phyloP scores from a whole-genome alignment of 2,113 vertebrate species.

The Ctenomys sociabilis region DNA sequence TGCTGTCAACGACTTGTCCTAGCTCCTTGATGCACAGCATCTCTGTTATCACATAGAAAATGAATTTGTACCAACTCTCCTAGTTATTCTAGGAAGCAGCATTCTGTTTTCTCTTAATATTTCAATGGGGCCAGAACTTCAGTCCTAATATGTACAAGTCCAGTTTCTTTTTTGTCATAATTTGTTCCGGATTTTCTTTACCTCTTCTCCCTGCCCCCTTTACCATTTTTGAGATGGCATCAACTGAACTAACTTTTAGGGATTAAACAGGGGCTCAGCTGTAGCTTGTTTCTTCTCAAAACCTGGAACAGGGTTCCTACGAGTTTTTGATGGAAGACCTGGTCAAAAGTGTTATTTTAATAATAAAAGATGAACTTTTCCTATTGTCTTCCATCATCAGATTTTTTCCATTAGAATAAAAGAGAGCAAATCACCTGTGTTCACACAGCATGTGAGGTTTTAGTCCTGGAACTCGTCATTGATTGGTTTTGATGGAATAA shows the following conservation, averaged over 20 bases:
- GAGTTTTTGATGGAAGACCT: neutral
- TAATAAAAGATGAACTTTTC: neutral
- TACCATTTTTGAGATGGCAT: neutral
- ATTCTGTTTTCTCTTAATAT: slow-evolving; percentile 35
- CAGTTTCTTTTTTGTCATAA: neutral
- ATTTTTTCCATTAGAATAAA: neutral
- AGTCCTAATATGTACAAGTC: neutral
- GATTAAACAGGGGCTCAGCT: neutral
- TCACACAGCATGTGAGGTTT: neutral
- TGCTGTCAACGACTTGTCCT: neutral
- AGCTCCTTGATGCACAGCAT: accelerated
- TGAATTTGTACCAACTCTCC: neutral
- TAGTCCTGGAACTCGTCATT: neutral
- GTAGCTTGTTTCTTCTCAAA: slow-evolving; percentile 22
- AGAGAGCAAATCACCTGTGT: slow-evolving; percentile 1
- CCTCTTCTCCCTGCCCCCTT: neutral
- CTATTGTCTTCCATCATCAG: neutral
- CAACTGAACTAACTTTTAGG: neutral
- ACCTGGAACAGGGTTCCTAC: neutral
- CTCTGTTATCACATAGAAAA: neutral
- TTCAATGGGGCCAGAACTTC: neutral
- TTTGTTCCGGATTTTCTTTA: neutral
- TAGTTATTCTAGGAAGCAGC: neutral
- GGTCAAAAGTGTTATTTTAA: neutral
- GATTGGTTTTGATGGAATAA: slow-evolving; percentile 39